Conservation (phyloP, 2,797 vertebrate genomes). For the Periparus ater region DNA sequence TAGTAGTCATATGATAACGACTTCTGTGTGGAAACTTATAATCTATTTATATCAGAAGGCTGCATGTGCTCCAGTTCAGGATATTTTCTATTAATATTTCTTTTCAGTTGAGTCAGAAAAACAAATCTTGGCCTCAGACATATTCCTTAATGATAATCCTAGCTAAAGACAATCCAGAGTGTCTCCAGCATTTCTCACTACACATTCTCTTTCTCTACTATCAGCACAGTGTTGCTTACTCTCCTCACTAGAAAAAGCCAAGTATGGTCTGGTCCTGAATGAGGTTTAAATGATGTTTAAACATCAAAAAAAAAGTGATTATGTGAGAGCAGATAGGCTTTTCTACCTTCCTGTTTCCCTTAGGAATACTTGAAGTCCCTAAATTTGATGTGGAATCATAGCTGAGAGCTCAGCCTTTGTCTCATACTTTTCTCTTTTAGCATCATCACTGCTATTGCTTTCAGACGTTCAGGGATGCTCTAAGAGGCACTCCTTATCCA, state of each 20-base stretch:
- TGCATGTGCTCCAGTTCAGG: not conserved
- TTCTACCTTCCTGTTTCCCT: not conserved
- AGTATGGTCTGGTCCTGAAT: not conserved
- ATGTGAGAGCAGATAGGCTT: not conserved
- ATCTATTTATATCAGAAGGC: not conserved
- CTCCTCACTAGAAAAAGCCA: rapidly evolving
- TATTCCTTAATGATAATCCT: not conserved
- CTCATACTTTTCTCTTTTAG: not conserved
- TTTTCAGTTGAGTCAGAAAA: not conserved
- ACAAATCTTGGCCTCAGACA: not conserved
- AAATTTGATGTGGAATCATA: not conserved
- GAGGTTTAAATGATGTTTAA: not conserved
- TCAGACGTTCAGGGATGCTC: not conserved
- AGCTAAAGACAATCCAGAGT: not conserved
- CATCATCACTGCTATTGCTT: not conserved
- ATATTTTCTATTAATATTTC: not conserved
- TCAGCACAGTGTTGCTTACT: not conserved
- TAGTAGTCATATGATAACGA: not conserved
- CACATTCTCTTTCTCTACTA: not conserved
- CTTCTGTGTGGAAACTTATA: not conserved
- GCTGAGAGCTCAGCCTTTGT: not conserved
- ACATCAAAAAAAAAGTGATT: not conserved
- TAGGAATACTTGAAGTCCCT: not conserved
- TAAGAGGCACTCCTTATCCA: not conserved
- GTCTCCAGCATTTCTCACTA: not conserved